Base-by-base conservation (phyloP, 2,888 invertebrate genomes). In the Orgyia antiqua region DNA sequence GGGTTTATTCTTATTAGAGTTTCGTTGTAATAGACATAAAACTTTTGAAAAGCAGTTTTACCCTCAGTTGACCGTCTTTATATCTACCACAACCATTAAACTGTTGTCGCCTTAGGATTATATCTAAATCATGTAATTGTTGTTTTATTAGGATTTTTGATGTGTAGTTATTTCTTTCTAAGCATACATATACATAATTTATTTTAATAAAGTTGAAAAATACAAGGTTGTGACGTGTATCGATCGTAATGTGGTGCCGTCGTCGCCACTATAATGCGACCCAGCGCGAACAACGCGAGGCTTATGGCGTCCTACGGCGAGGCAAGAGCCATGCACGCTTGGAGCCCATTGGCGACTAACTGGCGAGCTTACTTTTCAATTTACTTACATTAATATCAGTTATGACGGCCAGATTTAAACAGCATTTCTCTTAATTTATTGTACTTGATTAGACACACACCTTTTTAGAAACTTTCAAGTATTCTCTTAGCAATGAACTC, bases 281-380 rank as follows among this genome's bases (percentile, higher is more conserved):
- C 50, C 58, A 58, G 62, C 59, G 63, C 64, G 61, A 59, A 67
- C 62, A 61, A 61, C 55, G 51, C 56, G 65, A 56, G 50, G 60
- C 57, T 56, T 50, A 51, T 46, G 75, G 52, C 70, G 68, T 67
- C 76, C 70, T 59, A 70, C 58, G 43, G 74, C 46, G 75, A 52
- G 54, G 67, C 62, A 65, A 49, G 67, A 52, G 55, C 60, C 68
- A 53, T 58, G 66, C 69, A 56, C 65, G 66, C 60, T 50, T 52
- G 56, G 55, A 48, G 54, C 35, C 58, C 65, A 57, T 57, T 51
- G 66, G 68, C 72, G 63, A 67, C 61, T 45, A 36, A 47, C 54
- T 41, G 51, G 51, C 48, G 51, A 54, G 48, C 40, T 45, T 42
- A 43, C 41, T 51, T 44, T 52, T 45, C 36, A 43, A 47, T 46